Evolutionary conservation across 2,888 invertebrate genomes (phyloP).

Genomic region (Diplolepis rosae): DNA sequence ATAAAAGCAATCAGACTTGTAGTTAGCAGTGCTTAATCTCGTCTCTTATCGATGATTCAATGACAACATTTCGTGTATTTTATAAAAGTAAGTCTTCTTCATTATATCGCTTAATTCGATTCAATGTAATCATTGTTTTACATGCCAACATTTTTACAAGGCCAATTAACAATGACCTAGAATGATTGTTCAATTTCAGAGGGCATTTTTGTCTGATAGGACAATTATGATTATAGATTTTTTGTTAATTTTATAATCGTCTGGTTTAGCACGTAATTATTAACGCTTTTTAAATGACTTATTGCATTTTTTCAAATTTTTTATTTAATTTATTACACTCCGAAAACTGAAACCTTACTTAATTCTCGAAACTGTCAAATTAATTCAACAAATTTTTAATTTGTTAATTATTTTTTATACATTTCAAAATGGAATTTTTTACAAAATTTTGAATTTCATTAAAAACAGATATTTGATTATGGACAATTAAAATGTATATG

Average conservation of each 20-base stretch:
- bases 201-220: constrained; percentile 24
- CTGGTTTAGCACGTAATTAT: neutral
- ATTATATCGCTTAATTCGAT: neutral
- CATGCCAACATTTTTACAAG: constrained; percentile 28
- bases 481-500: too few relatives aligned
- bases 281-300: neutral
- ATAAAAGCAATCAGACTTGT: neutral
- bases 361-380: too few relatives aligned
- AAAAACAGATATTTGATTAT: too few relatives aligned
- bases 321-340: too few relatives aligned
- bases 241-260: constrained; percentile 4
- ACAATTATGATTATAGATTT: constrained; percentile 21
- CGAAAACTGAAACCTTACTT: too few relatives aligned
- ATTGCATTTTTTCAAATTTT: too few relatives aligned
- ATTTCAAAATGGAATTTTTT: too few relatives aligned
- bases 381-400: too few relatives aligned
- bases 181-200: constrained; percentile 24
- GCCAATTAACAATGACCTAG: constrained; percentile 25
- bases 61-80: constrained; percentile 14
- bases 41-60: neutral
- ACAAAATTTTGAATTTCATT: too few relatives aligned
- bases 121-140: neutral
- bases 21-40: neutral
- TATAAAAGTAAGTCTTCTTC: constrained; percentile 13
- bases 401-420: too few relatives aligned